Base-by-base conservation (phyloP, 2,888 invertebrate genomes). In the Drepana falcataria region DNA sequence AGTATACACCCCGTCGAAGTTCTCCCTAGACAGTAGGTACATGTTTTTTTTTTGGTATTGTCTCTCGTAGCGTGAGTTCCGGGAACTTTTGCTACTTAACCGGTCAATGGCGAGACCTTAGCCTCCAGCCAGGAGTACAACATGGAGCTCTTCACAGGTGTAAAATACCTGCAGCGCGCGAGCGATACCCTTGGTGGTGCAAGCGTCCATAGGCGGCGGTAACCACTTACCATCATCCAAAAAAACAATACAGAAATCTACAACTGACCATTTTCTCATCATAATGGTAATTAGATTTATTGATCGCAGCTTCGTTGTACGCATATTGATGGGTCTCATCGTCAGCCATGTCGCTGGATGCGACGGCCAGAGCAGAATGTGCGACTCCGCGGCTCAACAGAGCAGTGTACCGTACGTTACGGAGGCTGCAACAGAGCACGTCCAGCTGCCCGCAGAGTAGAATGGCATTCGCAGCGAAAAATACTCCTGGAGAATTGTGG, bases 401-500 rank as follows among this genome's bases (percentile, higher is more conserved):
- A 0, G 83, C 88, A 0, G 89, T 83, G 68, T 77, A 85, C 1
- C 87, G 79, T 1, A 66, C 75, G 61, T 90, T 90, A 44, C 88
- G 79, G 0, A 89, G 67, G 41, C 85, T 81, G 63, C 89, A 90
- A 68, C 88, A 88, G 0, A 88, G 57, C 0, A 90, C 57, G 53
- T 90, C 90, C n/a, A 89, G 57, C 65, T 90, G 90, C 0, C 90
- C 90, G 67, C 90, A 90, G 41, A 90, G 74, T 2, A 90, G 60
- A 53, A 89, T 87, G 0, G 87, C 77, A 59, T 86, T 86, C 1
- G 78, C 69, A 0, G 85, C 87, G 65, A 87, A 89, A 59, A 88
- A 85, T 47, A 88, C 87, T 33, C 89, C 90, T 89, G 63, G 44
- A 55, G 48, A 35, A 52, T 21, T 2, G n/a, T 49, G 37, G 55